A percentile compares a stretch with the other conserved stretches of the same genome.
Conservation (phyloP, 2,113 vertebrate species). For the Mormyrus lacerda region DNA sequence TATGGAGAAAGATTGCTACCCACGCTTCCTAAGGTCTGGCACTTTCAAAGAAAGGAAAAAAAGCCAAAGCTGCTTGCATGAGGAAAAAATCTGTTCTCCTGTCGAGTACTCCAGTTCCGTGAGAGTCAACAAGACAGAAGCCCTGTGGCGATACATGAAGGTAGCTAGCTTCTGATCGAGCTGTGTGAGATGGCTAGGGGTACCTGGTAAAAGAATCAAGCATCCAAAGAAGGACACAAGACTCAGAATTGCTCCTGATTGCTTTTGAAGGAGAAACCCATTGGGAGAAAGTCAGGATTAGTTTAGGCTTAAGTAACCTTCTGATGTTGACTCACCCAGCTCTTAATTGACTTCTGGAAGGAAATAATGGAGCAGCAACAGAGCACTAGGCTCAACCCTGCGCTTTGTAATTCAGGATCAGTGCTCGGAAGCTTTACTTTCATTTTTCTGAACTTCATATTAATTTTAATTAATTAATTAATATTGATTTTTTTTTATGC, state of each 20-base stretch:
- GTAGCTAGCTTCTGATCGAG: background rate
- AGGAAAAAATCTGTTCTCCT: background rate
- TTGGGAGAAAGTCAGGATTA: background rate
- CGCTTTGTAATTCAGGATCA: background rate
- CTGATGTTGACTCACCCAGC: background rate
- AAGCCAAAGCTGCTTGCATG: background rate
- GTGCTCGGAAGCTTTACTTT: background rate
- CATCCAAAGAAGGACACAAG: background rate
- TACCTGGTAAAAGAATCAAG: background rate
- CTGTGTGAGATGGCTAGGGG: background rate
- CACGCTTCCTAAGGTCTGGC: slow-evolving; percentile 76
- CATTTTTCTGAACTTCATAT: background rate
- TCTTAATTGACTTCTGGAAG: background rate
- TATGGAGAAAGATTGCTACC: slow-evolving; percentile 94
- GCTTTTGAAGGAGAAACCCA: background rate
- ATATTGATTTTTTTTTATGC: background rate
- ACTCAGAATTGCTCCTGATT: background rate
- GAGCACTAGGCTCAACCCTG: background rate
- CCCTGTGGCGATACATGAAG: background rate
- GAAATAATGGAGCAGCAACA: background rate
- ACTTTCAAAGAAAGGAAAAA: slow-evolving; percentile 44
- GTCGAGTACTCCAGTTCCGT: background rate
- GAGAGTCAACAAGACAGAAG: background rate
- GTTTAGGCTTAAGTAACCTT: background rate
- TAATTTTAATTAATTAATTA: too few relatives aligned